These are phyloP conservation scores for Clarias magur DNA, from an alignment of 2,113 vertebrate species.

Conservation along the genomic window DNA sequence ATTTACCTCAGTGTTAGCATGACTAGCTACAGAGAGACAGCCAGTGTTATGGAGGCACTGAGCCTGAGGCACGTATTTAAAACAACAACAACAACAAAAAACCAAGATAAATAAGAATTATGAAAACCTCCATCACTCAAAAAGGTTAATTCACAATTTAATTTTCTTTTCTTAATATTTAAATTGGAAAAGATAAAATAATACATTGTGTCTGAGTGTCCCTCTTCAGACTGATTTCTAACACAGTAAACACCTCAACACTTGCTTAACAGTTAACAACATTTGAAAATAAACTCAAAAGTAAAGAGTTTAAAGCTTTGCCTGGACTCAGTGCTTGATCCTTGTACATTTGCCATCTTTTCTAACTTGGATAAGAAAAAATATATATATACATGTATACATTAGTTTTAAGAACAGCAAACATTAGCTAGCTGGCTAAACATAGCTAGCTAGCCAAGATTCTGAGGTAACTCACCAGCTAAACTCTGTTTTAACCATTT, in stretches of 20 bases:
- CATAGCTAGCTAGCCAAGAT: background rate
- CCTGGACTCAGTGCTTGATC: background rate
- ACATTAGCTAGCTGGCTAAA: background rate
- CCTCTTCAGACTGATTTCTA: background rate
- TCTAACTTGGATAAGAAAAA: background rate
- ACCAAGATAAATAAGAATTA: too few relatives aligned
- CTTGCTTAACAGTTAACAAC: background rate
- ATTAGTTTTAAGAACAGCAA: background rate
- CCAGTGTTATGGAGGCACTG: too few relatives aligned
- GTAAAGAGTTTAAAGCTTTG: background rate
- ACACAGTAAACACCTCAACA: background rate
- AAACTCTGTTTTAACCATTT: background rate
- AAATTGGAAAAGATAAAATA: background rate
- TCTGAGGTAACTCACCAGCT: background rate
- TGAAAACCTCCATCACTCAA: too few relatives aligned
- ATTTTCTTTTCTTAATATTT: background rate
- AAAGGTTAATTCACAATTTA: background rate
- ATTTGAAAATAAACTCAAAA: background rate
- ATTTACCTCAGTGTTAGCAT: constrained; percentile 2
- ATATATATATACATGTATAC: background rate
- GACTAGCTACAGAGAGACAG: background rate
- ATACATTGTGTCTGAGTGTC: background rate
- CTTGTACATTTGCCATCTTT: background rate
- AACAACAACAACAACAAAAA: background rate
- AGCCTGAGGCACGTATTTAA: background rate